A percentile compares a stretch with the other conserved stretches of the same genome.
These are phyloP conservation scores for Pterostichus madidus DNA, from an alignment of 2,888 invertebrate species.

Conservation along the genomic window DNA sequence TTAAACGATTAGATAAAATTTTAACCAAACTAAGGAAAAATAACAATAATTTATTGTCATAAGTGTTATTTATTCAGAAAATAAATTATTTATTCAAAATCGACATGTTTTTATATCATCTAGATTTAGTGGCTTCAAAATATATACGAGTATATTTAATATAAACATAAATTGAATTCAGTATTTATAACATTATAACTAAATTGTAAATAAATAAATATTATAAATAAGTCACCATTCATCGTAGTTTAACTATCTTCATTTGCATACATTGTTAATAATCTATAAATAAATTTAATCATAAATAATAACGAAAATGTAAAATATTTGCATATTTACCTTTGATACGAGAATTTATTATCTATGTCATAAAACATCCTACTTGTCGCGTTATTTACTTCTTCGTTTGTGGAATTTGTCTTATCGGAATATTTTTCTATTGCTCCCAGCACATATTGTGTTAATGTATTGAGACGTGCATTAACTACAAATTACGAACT, in stretches of 20 bases:
- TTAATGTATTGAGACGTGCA: conserved; percentile 57
- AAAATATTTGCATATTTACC: conserved; percentile 39
- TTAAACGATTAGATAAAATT: conserved; percentile 83
- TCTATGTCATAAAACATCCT: conserved; percentile 42
- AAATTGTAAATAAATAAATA: conserved; percentile 49
- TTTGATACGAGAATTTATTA: conserved; percentile 61
- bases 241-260: conserved; percentile 40
- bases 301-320: neutral
- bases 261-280: conserved; percentile 38
- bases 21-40: conserved; percentile 74
- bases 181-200: too few relatives aligned
- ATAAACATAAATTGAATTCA: too few relatives aligned
- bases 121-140: neutral
- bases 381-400: neutral
- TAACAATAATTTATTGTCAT: conserved; percentile 47
- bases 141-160: too few relatives aligned
- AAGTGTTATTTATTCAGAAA: conserved; percentile 33
- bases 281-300: conserved; percentile 40
- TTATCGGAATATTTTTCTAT: conserved; percentile 68
- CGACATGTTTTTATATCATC: neutral
- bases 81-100: conserved; percentile 6
- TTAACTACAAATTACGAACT: conserved; percentile 38
- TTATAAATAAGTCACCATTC: conserved; percentile 17
- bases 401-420: conserved; percentile 39
- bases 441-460: conserved; percentile 67